Conservation (phyloP, 2,113 vertebrate species). For the Chlamydotis undulata region DNA sequence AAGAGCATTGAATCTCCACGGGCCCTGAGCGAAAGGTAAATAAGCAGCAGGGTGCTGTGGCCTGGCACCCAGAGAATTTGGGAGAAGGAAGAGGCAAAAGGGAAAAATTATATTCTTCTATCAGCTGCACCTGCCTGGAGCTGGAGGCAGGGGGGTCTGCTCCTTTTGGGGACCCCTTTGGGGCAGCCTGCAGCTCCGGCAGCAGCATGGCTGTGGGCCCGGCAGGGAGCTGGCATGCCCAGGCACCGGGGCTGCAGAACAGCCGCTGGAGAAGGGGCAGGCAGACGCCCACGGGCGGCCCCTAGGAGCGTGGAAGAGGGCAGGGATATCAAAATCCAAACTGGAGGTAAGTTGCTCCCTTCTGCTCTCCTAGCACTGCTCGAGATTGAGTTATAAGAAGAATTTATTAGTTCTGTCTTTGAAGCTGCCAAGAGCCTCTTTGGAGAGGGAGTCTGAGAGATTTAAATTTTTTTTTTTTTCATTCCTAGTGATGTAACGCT, state of each 20-base stretch:
- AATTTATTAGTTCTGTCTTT: slow-evolving; percentile 32
- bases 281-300: neutral
- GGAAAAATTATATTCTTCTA: neutral
- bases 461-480: neutral
- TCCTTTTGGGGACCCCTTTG: neutral
- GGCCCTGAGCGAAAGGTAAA: neutral
- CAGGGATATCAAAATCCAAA: neutral
- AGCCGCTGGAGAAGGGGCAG: neutral
- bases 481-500: neutral
- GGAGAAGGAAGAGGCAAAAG: neutral
- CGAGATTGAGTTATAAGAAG: slow-evolving; percentile 17
- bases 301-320: neutral
- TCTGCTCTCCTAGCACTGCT: neutral
- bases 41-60: neutral
- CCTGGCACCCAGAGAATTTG: neutral
- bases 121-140: neutral
- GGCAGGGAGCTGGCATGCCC: fast-evolving
- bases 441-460: slow-evolving; percentile 1
- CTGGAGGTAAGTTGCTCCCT: neutral
- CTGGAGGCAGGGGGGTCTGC: neutral
- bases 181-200: neutral
- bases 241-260: neutral
- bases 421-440: slow-evolving; percentile 26
- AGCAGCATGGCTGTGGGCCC: fast-evolving
- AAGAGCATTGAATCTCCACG: neutral